Evolutionary conservation across 2,888 invertebrate genomes (phyloP).

Genomic region (Cheilosia grossa): DNA sequence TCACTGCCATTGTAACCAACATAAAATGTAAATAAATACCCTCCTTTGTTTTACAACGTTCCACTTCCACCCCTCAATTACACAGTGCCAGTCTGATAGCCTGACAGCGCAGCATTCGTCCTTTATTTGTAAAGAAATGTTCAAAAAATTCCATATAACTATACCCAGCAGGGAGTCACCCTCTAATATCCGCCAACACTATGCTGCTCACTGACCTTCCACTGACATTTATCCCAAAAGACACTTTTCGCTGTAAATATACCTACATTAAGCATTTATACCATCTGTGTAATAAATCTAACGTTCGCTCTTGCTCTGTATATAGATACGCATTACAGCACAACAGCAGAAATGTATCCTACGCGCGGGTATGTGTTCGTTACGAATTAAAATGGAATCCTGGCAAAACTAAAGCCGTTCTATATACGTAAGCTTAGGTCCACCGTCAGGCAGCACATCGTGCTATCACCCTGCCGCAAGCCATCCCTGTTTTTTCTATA

Average conservation of each 20-base stretch:
- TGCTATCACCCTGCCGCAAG: conserved; percentile 2
- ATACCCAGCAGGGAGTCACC: background rate
- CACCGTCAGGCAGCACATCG: conserved; percentile 48
- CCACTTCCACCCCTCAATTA: conserved; percentile 33
- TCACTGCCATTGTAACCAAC: conserved; percentile 67
- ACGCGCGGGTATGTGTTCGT: background rate
- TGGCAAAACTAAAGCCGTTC: conserved; percentile 49
- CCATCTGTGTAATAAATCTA: conserved; percentile 70
- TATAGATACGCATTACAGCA: background rate
- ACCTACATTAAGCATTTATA: conserved; percentile 69
- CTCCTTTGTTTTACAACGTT: conserved; percentile 56
- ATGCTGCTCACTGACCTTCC: conserved; percentile 62
- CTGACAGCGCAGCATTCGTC: conserved; percentile 9
- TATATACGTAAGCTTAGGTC: conserved; percentile 44
- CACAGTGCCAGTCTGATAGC: conserved; percentile 5
- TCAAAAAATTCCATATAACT: conserved; percentile 22
- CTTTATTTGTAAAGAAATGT: conserved; percentile 21
- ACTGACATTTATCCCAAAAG: conserved; percentile 68
- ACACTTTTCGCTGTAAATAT: conserved; percentile 61
- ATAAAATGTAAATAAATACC: conserved; percentile 72
- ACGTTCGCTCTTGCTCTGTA: conserved; percentile 20
- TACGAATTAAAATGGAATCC: conserved; percentile 44
- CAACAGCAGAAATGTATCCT: conserved; percentile 2
- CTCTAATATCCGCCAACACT: background rate
- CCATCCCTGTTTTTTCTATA: background rate